Percentiles rank a stretch among this genome's conserved stretches.
phyloP scores from a whole-genome alignment of 2,797 vertebrate species.

The Falco berigora region DNA sequence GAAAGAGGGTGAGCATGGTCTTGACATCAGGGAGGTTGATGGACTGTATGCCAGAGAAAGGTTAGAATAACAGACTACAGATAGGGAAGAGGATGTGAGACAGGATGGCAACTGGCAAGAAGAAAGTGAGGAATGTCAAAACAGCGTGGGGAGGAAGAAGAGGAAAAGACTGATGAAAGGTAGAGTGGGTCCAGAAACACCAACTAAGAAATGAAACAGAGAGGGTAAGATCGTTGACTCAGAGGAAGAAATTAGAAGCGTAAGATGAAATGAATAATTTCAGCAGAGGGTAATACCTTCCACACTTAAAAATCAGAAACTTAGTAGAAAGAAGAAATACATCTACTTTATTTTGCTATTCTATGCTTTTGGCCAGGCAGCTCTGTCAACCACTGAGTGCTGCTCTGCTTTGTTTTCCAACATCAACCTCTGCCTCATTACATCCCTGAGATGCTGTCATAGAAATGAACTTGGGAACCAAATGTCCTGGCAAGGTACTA shows the following conservation, averaged over 20 bases:
- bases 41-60: background rate
- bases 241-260: background rate
- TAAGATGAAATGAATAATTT: background rate
- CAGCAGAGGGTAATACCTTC: background rate
- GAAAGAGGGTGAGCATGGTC: background rate
- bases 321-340: background rate
- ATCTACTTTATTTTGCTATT: background rate
- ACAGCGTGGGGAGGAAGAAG: background rate
- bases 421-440: background rate
- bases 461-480: background rate
- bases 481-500: background rate
- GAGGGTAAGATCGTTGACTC: background rate
- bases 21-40: background rate
- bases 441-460: background rate
- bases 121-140: background rate
- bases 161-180: background rate
- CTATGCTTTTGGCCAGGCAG: background rate
- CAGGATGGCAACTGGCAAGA: background rate
- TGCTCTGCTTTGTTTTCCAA: background rate
- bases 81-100: background rate
- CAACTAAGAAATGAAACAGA: background rate
- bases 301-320: background rate
- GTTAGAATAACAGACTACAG: background rate
- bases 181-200: background rate
- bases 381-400: background rate